Conservation (phyloP, 2,113 vertebrate genomes). For the Anguilla japonica region DNA sequence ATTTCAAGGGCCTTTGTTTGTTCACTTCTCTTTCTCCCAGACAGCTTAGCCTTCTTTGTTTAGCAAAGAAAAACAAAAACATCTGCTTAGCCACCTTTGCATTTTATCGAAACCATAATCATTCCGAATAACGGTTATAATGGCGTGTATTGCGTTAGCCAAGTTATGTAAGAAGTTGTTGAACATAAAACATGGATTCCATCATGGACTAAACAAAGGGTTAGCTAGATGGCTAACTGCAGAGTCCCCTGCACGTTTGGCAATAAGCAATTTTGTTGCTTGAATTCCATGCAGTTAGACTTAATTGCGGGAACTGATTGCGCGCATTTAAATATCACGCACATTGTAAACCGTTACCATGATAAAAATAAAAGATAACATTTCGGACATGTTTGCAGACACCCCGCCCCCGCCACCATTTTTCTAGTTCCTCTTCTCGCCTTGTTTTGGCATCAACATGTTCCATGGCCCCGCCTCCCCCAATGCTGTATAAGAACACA, state of each 20-base stretch:
- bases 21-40: not conserved
- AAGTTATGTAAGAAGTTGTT: not conserved
- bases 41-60: not conserved
- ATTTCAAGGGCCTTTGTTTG: not conserved
- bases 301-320: not conserved
- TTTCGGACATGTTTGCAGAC: conserved; percentile 9
- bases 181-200: conserved; percentile 17
- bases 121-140: not conserved
- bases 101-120: not conserved
- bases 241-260: not conserved
- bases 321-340: not conserved
- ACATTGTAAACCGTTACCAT: not conserved
- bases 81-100: not conserved
- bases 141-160: too few relatives aligned
- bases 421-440: conserved; percentile 50
- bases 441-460: conserved; percentile 67
- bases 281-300: not conserved
- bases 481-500: not conserved
- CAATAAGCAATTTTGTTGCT: not conserved
- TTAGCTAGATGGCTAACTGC: not conserved
- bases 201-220: not conserved
- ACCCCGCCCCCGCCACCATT: conserved; percentile 39
- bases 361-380: not conserved
- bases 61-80: too few relatives aligned
- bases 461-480: conserved; percentile 46